Percentiles rank a stretch among this genome's conserved stretches.
Evolutionary conservation across 2,888 invertebrate species (phyloP).

Genomic region (Eupithecia centaureata): DNA sequence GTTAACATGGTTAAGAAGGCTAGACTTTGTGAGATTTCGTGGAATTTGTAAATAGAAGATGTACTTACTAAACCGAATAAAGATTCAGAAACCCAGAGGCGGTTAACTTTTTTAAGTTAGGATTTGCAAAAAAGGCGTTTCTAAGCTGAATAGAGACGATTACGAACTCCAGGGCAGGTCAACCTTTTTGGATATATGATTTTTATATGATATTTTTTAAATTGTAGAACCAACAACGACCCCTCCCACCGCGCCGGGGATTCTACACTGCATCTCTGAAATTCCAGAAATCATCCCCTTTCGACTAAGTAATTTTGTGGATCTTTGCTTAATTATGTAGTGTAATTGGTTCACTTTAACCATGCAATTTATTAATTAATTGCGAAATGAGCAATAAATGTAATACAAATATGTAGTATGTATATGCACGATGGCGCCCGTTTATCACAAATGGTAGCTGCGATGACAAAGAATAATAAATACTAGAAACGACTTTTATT

Average conservation of each 20-base stretch:
- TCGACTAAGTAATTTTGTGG: background rate
- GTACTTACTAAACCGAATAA: background rate
- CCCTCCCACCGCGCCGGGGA: too few relatives aligned
- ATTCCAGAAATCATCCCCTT: background rate
- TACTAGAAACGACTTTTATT: background rate
- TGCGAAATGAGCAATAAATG: slow-evolving; percentile 1
- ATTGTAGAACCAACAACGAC: too few relatives aligned
- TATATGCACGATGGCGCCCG: slow-evolving; percentile 28
- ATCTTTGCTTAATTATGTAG: background rate
- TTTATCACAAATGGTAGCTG: slow-evolving; percentile 28
- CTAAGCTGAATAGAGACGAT: background rate
- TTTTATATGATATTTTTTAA: too few relatives aligned
- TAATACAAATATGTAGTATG: too few relatives aligned
- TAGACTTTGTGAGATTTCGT: background rate
- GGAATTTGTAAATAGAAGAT: background rate
- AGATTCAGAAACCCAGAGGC: background rate
- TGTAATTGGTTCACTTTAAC: too few relatives aligned
- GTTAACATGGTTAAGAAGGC: background rate
- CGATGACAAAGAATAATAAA: background rate
- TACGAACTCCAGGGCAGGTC: too few relatives aligned
- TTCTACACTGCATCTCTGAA: too few relatives aligned
- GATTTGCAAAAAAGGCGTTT: background rate
- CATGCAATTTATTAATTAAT: too few relatives aligned
- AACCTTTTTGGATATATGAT: too few relatives aligned
- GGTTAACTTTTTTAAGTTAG: background rate